Base-by-base conservation (phyloP, 2,797 vertebrate species). In the Neopelma chrysocephalum region DNA sequence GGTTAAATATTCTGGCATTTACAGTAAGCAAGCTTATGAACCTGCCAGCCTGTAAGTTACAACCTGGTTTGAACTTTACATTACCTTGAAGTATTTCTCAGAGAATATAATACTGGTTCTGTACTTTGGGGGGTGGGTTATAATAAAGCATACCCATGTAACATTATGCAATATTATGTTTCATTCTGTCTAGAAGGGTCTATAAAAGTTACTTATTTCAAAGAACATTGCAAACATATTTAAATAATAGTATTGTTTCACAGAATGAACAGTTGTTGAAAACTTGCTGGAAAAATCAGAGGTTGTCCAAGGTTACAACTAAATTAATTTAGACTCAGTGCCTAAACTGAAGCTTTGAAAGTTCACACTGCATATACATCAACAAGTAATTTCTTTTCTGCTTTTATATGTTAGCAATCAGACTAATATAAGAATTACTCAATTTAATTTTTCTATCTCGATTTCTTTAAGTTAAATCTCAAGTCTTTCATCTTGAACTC, bases 141-240 rank as follows among this genome's bases (percentile, higher is more conserved):
- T 72, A 48, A 61, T 78, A 76, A 91, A 92, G 36, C 47, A 83
- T 65, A 70, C 7, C 4, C 25, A 45, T 70, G 54, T 51, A 91
- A 32, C 25, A 66, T 80, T 64, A 73, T 83, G 38, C n/a, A 78
- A 19, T 69, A 69, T 31, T 83, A 38, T 86, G 76, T 83, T 95
- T 87, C 64, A 56, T 73, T 82, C 34, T 91, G 53, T 85, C 64
- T 65, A 29, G 26, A 23, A 69, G 5, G 7, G 16, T 77, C 54
- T 85, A 69, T 92, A 78, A 88, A 82, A 88, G 16, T 83, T 61
- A 61, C 62, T 75, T 81, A 91, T 96, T 83, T 86, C 69, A 86
- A 75, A 91, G 53, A 92, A 87, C 64, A 66, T 71, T 78, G 22
- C 38, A 88, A 71, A 36, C 23, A 34, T 69, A 68, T 77, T 81